phyloP scores from a whole-genome alignment of 1,140 invertebrate genomes.

The Temnothorax nylanderi region DNA sequence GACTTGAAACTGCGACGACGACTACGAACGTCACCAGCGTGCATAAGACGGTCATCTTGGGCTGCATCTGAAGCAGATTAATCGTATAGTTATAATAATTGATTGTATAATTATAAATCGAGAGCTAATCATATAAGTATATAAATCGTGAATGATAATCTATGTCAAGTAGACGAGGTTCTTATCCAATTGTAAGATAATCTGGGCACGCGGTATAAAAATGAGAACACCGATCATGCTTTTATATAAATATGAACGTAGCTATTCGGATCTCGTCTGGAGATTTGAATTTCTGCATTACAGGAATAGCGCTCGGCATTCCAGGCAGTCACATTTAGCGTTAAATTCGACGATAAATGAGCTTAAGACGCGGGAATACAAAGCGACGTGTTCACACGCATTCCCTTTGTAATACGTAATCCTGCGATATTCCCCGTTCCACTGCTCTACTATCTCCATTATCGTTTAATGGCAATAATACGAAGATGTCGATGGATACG shows the following conservation, averaged over 20 bases:
- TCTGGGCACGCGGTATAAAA: neutral
- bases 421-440: neutral
- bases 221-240: neutral
- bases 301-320: neutral
- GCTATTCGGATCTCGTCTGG: neutral
- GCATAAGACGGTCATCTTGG: slow-evolving; percentile 70
- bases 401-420: neutral
- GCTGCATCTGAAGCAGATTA: slow-evolving; percentile 72
- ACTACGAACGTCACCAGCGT: slow-evolving; percentile 68
- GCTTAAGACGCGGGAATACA: slow-evolving; percentile 8
- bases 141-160: neutral
- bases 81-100: neutral
- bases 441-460: neutral
- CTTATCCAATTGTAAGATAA: neutral
- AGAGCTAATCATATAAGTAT: neutral
- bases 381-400: neutral
- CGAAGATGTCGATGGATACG: slow-evolving; percentile 16
- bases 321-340: neutral
- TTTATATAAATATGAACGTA: neutral
- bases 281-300: neutral
- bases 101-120: neutral
- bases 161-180: neutral
- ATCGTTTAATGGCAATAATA: slow-evolving; percentile 25
- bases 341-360: slow-evolving; percentile 30
- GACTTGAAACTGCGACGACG: slow-evolving; percentile 55